Evolutionary conservation across 2,888 invertebrate genomes (phyloP).

Genomic region (Epiblema foenella): DNA sequence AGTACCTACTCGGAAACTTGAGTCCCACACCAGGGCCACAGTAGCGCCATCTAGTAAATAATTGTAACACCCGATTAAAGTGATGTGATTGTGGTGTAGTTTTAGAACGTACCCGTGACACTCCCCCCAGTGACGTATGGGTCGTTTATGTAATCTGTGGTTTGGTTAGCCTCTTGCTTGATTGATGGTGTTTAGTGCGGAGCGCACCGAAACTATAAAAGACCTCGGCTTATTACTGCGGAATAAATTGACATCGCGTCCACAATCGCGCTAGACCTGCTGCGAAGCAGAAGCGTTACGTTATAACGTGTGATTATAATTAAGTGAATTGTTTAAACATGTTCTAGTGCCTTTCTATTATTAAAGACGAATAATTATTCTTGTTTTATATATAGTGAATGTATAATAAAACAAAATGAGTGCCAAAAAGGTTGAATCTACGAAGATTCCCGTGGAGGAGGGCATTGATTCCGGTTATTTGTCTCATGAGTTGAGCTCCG

Average conservation of each 20-base stretch:
- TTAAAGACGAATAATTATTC: constrained; percentile 47
- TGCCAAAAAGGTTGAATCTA: constrained; percentile 69
- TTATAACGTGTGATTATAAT: constrained; percentile 40
- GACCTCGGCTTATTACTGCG: constrained; percentile 2
- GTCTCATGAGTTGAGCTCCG: constrained; percentile 64
- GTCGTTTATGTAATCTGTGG: no score
- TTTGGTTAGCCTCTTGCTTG: no score
- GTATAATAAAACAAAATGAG: constrained; percentile 67
- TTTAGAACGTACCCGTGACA: not conserved
- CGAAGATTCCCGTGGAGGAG: constrained; percentile 67
- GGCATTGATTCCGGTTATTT: constrained; percentile 73
- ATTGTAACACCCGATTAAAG: not conserved
- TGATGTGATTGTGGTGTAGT: not conserved
- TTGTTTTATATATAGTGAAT: constrained; percentile 46
- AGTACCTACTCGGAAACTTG: no score
- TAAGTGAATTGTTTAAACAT: constrained; percentile 57
- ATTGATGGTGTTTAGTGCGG: no score
- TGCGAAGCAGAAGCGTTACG: constrained; percentile 1
- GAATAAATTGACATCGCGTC: constrained; percentile 12
- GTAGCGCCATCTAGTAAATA: no score
- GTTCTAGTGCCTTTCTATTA: constrained; percentile 58
- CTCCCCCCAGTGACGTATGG: no score
- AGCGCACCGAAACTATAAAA: constrained; percentile 13
- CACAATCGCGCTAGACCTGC: constrained; percentile 5
- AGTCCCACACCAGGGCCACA: no score